Conservation (phyloP, 2,797 vertebrate genomes). For the Silurus aristotelis region DNA sequence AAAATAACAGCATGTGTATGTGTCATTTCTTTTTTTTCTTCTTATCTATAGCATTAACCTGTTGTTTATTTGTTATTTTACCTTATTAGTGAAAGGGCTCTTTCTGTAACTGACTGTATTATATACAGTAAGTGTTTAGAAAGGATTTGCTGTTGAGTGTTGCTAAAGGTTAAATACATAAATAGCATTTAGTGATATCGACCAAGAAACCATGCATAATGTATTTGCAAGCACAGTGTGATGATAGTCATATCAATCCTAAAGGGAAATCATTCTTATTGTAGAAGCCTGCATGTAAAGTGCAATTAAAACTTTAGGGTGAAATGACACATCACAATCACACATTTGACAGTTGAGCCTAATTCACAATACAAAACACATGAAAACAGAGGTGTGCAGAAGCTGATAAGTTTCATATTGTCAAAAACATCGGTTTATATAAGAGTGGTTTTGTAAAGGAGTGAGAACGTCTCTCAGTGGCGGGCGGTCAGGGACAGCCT, state of each 20-base stretch:
- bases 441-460: slow-evolving; percentile 1
- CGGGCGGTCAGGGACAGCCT: too few relatives aligned
- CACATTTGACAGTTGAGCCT: not conserved
- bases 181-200: not conserved
- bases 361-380: not conserved
- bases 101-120: not conserved
- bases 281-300: not conserved
- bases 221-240: not conserved
- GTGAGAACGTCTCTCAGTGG: not conserved
- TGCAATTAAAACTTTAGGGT: not conserved
- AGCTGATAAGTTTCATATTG: not conserved
- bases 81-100: not conserved
- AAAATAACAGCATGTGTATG: not conserved
- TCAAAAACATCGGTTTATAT: not conserved
- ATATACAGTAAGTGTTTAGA: not conserved
- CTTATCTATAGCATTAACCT: not conserved
- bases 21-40: not conserved
- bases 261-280: not conserved
- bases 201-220: not conserved
- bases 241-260: not conserved
- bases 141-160: not conserved
- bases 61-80: not conserved
- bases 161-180: not conserved
- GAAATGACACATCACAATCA: not conserved
- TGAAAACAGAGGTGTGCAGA: slow-evolving; percentile 3